These are phyloP conservation scores for Chelon labrosus DNA, from an alignment of 2,797 vertebrate species.

Conservation along the genomic window DNA sequence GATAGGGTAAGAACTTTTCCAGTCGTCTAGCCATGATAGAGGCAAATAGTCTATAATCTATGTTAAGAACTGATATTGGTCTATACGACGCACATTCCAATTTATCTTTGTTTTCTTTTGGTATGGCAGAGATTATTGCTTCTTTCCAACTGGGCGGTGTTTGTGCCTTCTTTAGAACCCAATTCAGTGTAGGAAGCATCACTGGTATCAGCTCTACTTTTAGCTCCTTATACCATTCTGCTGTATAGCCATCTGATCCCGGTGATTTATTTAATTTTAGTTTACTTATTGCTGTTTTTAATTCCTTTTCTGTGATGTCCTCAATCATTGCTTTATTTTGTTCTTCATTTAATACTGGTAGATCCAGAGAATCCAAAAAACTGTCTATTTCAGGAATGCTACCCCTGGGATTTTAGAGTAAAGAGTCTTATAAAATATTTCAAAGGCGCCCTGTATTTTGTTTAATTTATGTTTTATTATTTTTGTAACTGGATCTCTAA, in stretches of 20 bases:
- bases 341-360: slow-evolving; percentile 21
- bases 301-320: neutral
- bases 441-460: slow-evolving; percentile 31
- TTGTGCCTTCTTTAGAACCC: no score
- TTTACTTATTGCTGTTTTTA: no score
- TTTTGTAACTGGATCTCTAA: slow-evolving; percentile 5
- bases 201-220: slow-evolving; percentile 7
- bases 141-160: neutral
- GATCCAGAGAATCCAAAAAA: slow-evolving; percentile 5
- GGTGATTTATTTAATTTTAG: neutral
- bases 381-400: slow-evolving; percentile 7
- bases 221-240: neutral
- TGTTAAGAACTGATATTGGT: neutral
- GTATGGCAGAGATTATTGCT: neutral
- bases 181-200: slow-evolving; percentile 5
- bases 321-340: slow-evolving; percentile 19
- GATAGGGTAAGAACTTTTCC: neutral
- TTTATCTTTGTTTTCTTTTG: neutral
- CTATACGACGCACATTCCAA: neutral
- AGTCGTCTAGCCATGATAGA: neutral
- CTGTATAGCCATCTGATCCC: neutral
- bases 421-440: slow-evolving; percentile 26
- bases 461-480: neutral
- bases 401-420: no score
- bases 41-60: neutral